Evolutionary conservation across 2,113 vertebrate genomes (phyloP), one percentile per base, ranked within the genome.

Genomic region (Tretioscincus oriximinensis): DNA sequence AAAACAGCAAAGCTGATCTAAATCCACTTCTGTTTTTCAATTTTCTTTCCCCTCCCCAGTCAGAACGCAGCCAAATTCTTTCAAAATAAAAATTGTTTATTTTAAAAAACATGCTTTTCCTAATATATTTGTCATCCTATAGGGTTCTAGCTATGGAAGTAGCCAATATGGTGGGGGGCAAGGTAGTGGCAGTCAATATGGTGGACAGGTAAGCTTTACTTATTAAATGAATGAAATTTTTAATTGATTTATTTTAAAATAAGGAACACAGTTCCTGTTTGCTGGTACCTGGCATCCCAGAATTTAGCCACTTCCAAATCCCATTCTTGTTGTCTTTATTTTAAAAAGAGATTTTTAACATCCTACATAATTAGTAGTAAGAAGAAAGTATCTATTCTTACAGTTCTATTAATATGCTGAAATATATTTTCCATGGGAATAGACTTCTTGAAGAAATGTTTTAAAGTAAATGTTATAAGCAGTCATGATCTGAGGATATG

Each of bases 141-240:
- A 71, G 77, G 54, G 77, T 71, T 61, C 26, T 26, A 16, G 18
- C 14, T 21, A 60, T 63, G 77, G 54, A 60, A 60, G 78, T 14
- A 71, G 35, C 20, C n/a, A 22, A 1, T 67, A 66, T 65, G 79
- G 79, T 66, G 10, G 60, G 18, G 79, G 79, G 28, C 22, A 29
- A 35, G 71, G 51, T 24, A 45, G 12, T 10, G 71, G 51, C 31
- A 45, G 12, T 9, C 72, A 75, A 22, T 68, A 81, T 58, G 47
- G 63, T 54, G 79, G 24, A 41, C n/a, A 76, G 20, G 80, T 82
- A 82, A 82, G 73, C 20, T 70, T 9, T 18, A 35, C 45, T 61
- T 77, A 58, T 75, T 51, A 76, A 45, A 81, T 75, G 51, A 28
- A 68, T 81, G 14, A 28, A 67, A 10, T 7, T 58, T 66, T 74